phyloP scores from a whole-genome alignment of 1,140 invertebrate genomes.

The Frieseomelitta varia region DNA sequence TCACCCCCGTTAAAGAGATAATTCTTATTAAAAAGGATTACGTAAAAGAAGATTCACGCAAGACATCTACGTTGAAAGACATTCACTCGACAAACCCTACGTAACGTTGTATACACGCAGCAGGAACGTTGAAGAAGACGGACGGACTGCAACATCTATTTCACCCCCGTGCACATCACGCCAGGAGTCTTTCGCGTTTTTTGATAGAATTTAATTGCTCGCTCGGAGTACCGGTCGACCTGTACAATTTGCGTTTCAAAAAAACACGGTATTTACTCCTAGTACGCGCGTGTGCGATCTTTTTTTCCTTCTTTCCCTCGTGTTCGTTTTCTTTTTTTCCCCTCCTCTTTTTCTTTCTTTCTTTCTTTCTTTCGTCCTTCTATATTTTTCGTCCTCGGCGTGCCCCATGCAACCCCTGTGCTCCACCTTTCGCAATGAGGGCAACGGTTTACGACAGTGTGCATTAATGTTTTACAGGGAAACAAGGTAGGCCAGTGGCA shows the following conservation, averaged over 20 bases:
- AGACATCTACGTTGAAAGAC: not conserved
- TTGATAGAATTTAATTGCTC: conserved; percentile 57
- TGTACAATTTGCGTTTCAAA: conserved; percentile 25
- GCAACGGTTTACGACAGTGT: conserved; percentile 34
- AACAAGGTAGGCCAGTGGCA: conserved; percentile 20
- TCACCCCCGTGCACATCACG: not conserved
- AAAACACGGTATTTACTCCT: conserved; percentile 16
- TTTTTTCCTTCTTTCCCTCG: not conserved
- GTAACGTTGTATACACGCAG: conserved; percentile 22
- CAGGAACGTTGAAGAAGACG: conserved; percentile 58
- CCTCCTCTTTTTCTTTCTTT: too few relatives aligned
- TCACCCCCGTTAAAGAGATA: not conserved
- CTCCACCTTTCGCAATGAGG: not conserved
- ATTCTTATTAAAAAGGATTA: not conserved
- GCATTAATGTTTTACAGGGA: conserved; percentile 43
- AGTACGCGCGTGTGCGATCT: not conserved
- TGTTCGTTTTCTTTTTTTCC: not conserved
- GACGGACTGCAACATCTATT: conserved; percentile 9
- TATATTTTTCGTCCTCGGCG: not conserved
- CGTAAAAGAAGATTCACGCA: not conserved
- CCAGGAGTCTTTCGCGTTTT: conserved; percentile 4
- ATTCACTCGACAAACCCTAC: not conserved
- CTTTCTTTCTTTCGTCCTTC: too few relatives aligned
- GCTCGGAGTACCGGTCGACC: not conserved
- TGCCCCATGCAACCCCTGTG: too few relatives aligned